These are phyloP conservation scores for Pheosia gnoma DNA, from an alignment of 2,888 invertebrate genomes.

Conservation along the genomic window DNA sequence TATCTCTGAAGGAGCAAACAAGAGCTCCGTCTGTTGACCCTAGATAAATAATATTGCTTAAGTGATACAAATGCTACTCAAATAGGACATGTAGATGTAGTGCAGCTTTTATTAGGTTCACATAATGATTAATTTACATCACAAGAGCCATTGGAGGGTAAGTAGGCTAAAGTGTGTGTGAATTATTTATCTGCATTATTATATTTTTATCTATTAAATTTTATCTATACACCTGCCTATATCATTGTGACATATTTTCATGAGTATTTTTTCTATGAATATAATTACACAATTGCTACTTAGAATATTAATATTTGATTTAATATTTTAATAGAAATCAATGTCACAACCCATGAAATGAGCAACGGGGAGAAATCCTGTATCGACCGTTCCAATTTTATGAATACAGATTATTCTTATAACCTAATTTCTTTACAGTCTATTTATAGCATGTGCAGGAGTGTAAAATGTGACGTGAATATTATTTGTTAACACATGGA, in stretches of 20 bases:
- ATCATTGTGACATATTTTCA: background rate
- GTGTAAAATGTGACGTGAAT: background rate
- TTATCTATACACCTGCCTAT: no score
- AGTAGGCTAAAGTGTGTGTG: background rate
- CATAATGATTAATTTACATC: background rate
- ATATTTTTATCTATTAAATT: background rate
- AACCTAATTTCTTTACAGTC: no score
- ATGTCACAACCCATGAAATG: no score
- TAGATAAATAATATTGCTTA: constrained; percentile 58
- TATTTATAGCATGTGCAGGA: no score
- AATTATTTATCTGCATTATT: background rate
- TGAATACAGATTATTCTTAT: no score
- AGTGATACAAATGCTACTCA: constrained; percentile 32
- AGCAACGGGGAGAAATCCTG: no score
- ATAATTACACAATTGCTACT: no score
- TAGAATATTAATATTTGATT: no score
- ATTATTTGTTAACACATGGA: constrained; percentile 44
- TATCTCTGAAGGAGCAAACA: constrained; percentile 52
- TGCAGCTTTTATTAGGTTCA: constrained; percentile 35
- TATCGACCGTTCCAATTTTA: no score
- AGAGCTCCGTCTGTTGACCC: constrained; percentile 62
- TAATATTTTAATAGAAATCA: no score
- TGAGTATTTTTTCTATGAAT: no score
- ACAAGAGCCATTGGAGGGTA: background rate
- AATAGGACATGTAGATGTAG: constrained; percentile 14